phyloP scores from a whole-genome alignment of 2,113 vertebrate genomes.

The Hippolais icterina region DNA sequence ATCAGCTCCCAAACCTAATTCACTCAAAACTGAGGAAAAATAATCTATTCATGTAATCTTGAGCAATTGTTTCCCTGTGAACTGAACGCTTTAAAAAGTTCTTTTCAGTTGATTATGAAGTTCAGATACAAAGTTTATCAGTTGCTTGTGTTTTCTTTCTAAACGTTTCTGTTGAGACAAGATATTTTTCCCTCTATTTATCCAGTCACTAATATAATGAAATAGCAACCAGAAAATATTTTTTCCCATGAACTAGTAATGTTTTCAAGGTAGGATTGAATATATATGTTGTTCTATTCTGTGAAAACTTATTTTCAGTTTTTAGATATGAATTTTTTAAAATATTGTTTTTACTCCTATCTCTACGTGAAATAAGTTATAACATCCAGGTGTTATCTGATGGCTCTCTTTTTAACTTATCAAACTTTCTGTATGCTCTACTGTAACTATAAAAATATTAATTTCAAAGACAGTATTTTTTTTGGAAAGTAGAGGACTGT shows the following conservation, averaged over 20 bases:
- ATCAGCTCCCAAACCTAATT: background rate
- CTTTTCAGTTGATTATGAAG: background rate
- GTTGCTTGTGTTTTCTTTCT: background rate
- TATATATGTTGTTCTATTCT: background rate
- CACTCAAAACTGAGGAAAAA: background rate
- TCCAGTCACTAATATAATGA: background rate
- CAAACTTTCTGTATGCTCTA: background rate
- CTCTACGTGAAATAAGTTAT: background rate
- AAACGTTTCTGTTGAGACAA: background rate
- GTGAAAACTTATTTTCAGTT: background rate
- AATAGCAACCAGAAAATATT: background rate
- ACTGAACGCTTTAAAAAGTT: background rate
- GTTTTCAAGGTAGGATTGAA: background rate
- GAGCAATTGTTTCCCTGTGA: background rate
- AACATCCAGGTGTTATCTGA: background rate
- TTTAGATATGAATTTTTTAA: background rate
- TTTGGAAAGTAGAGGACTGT: no score
- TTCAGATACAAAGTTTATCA: background rate
- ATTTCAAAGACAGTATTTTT: background rate
- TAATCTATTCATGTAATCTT: background rate
- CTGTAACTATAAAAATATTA: background rate
- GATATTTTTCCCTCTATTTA: background rate
- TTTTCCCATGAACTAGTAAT: fast-evolving
- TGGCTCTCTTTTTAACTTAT: background rate
- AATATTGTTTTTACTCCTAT: background rate